Evolutionary conservation across 2,113 vertebrate genomes (phyloP).

Genomic region (Gopherus flavomarginatus): DNA sequence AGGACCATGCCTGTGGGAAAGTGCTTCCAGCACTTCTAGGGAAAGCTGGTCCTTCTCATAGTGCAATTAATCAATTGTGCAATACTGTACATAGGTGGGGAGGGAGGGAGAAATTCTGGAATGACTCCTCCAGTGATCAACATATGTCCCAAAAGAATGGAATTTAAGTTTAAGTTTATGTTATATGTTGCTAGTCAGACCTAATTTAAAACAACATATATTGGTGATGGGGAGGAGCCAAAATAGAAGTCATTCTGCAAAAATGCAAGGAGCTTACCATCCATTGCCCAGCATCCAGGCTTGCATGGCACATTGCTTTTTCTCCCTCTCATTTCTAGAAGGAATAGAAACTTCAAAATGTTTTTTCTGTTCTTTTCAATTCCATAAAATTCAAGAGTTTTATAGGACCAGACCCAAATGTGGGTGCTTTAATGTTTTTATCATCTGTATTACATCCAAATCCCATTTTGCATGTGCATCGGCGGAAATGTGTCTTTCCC

Average conservation of each 20-base stretch:
- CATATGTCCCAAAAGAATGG: background rate
- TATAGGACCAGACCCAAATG: background rate
- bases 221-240: conserved; percentile 10
- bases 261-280: background rate
- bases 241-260: background rate
- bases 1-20: conserved; percentile 12
- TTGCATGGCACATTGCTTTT: background rate
- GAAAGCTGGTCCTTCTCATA: background rate
- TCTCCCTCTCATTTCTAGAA: background rate
- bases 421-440: background rate
- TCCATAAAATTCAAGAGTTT: background rate
- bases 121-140: conserved; percentile 7
- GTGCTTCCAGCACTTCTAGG: background rate
- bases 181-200: background rate
- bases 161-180: background rate
- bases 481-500: background rate
- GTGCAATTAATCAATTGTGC: background rate
- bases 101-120: conserved; percentile 1
- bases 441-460: background rate
- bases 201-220: background rate
- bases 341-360: background rate
- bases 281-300: background rate
- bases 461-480: background rate
- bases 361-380: background rate
- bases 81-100: background rate